phyloP scores from a whole-genome alignment of 2,113 vertebrate genomes.

The Columbina picui region DNA sequence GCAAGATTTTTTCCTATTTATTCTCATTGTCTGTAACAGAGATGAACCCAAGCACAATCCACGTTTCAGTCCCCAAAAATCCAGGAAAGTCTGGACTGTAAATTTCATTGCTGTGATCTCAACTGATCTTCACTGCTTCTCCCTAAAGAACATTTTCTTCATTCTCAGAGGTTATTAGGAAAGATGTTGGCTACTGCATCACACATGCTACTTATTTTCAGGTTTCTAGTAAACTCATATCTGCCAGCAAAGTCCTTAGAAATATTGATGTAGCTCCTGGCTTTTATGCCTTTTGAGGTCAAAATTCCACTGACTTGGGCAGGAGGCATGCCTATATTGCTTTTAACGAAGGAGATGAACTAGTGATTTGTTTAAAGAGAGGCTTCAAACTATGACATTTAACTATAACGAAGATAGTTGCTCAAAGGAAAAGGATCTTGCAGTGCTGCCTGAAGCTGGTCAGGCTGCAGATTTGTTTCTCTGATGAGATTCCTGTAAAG shows the following conservation, averaged over 20 bases:
- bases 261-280: background rate
- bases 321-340: background rate
- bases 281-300: background rate
- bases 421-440: background rate
- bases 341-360: background rate
- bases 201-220: background rate
- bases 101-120: background rate
- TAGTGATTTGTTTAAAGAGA: background rate
- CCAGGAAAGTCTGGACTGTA: background rate
- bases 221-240: background rate
- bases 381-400: background rate
- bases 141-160: background rate
- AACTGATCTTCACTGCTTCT: background rate
- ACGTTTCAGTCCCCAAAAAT: accelerated
- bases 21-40: background rate
- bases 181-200: background rate
- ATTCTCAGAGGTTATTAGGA: background rate
- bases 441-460: background rate
- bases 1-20: background rate
- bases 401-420: background rate
- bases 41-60: background rate
- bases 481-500: background rate
- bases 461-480: background rate
- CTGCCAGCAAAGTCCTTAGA: background rate
- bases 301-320: background rate